A percentile compares a stretch with the other conserved stretches of the same genome.
Evolutionary conservation across 2,797 vertebrate species (phyloP).

Genomic region (Coregonus ussuriensis): DNA sequence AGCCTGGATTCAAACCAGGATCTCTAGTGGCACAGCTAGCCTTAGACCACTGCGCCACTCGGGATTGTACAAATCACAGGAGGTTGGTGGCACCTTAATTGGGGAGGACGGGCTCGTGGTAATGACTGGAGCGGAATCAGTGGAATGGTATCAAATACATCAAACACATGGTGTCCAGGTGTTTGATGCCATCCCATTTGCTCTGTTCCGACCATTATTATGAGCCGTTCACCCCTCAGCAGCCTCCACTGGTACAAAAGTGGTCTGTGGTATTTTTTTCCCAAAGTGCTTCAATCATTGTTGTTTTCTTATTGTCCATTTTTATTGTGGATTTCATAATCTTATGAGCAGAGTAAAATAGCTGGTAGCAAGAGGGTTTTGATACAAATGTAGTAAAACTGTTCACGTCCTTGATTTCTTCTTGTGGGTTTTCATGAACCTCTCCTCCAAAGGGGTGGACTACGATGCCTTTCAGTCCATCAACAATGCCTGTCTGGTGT

Average conservation of each 20-base stretch:
- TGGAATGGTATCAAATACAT: too few relatives aligned
- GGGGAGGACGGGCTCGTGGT: too few relatives aligned
- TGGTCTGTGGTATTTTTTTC: background rate
- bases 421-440: conserved; percentile 86
- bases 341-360: background rate
- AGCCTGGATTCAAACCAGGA: too few relatives aligned
- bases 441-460: conserved; percentile 81
- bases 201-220: too few relatives aligned
- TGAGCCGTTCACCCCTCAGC: too few relatives aligned
- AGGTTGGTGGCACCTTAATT: too few relatives aligned
- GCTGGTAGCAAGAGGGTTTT: background rate
- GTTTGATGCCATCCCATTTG: too few relatives aligned
- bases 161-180: too few relatives aligned
- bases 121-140: too few relatives aligned
- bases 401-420: background rate
- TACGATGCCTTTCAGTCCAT: conserved; percentile 80
- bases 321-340: background rate
- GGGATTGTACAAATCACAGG: too few relatives aligned
- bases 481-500: conserved; percentile 83
- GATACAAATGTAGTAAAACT: background rate
- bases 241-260: background rate
- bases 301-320: background rate
- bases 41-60: too few relatives aligned
- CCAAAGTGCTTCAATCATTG: background rate
- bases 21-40: too few relatives aligned